phyloP scores from a whole-genome alignment of 2,113 vertebrate genomes.

The Catharus fuscescens region DNA sequence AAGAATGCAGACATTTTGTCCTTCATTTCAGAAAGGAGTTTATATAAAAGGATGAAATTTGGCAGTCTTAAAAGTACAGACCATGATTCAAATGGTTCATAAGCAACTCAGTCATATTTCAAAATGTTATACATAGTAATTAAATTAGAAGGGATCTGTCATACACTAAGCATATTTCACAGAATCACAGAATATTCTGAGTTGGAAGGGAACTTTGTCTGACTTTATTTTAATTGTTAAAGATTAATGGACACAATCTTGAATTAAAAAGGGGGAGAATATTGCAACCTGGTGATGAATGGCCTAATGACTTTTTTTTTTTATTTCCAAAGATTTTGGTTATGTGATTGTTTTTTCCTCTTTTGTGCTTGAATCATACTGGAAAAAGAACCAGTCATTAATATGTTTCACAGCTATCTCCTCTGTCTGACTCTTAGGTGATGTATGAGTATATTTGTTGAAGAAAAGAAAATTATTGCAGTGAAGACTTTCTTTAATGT shows the following conservation, averaged over 20 bases:
- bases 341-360: not conserved
- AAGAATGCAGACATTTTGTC: not conserved
- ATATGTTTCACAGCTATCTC: not conserved
- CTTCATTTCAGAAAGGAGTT: not conserved
- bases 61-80: not conserved
- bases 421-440: not conserved
- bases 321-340: not conserved
- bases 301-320: not conserved
- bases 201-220: not conserved
- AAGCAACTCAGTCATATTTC: not conserved
- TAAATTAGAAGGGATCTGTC: slow-evolving; percentile 3
- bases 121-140: not conserved
- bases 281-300: not conserved
- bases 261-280: not conserved
- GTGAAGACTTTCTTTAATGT: not conserved
- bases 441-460: not conserved
- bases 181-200: not conserved
- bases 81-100: not conserved
- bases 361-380: not conserved
- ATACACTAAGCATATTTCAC: not conserved
- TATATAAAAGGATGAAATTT: not conserved
- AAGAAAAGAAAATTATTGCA: slow-evolving; percentile 4
- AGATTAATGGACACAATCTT: not conserved
- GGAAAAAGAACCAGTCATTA: not conserved
- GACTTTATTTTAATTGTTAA: not conserved